These are phyloP conservation scores for Larimichthys crocea DNA, from an alignment of 2,113 vertebrate species.

Conservation along the genomic window DNA sequence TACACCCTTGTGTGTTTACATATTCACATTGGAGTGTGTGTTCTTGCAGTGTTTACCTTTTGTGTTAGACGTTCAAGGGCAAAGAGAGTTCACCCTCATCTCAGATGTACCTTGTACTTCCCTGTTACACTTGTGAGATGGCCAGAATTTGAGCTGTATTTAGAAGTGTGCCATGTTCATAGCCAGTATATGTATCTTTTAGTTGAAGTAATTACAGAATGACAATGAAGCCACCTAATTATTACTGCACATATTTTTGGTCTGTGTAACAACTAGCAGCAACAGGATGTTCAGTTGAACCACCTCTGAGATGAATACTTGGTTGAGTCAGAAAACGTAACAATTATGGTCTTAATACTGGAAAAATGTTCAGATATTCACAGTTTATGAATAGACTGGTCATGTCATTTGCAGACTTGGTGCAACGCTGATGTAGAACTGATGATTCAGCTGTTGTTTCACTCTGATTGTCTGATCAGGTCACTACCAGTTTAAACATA, in stretches of 20 bases:
- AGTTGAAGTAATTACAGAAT: background rate
- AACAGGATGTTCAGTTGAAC: background rate
- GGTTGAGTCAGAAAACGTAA: background rate
- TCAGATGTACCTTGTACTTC: conserved; percentile 39
- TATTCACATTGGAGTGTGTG: conserved; percentile 57
- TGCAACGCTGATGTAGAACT: no score
- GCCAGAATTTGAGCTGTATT: background rate
- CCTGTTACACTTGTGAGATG: conserved; percentile 12
- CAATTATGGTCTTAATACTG: background rate
- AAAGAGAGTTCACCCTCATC: conserved; percentile 60
- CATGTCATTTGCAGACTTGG: background rate
- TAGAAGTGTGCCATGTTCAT: background rate
- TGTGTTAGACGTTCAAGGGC: conserved; percentile 49
- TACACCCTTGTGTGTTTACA: conserved; percentile 58
- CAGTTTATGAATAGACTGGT: background rate
- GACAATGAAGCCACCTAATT: background rate
- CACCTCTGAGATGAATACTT: background rate
- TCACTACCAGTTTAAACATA: background rate
- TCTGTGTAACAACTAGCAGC: no score
- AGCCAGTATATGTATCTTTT: conserved; percentile 21
- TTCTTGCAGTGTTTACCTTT: conserved; percentile 59
- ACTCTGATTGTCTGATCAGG: background rate
- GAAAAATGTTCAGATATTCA: background rate
- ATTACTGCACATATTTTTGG: conserved; percentile 1
- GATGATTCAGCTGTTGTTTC: background rate